Base-by-base conservation (phyloP, 2,888 invertebrate genomes). In the Tetanocera ferruginea region DNA sequence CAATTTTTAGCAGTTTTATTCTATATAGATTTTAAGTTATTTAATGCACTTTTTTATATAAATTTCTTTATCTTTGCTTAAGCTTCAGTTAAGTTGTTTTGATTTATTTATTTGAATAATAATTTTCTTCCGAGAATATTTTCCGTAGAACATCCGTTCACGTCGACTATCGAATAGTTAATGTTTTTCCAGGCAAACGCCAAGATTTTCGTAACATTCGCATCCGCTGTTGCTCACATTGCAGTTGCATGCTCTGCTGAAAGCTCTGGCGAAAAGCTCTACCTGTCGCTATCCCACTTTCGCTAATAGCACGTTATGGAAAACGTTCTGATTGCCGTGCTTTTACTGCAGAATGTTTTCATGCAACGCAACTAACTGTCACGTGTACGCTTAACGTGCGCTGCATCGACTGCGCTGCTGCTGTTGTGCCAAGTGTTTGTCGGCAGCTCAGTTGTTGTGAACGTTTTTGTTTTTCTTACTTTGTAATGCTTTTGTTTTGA, bases 301-400 rank as follows among this genome's bases (percentile, higher is more conserved):
- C 74, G 57, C 81, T 62, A 62, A 75, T 70, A 51, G 51, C 83
- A 83, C 83, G 83, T 82, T 83, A 82, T 78, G 80, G 78, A 79
- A 83, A 83, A 83, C 83, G 83, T 83, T 83, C 80, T 79, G 64
- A 69, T 43, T 71, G 64, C 19, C 34, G 64, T 31, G 71, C 23
- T 52, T 28, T 19, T 49, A 62, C 70, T 14, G 43, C 57, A 72
- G 28, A 37, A 57, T 51, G 57, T 76, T 80, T 74, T 62, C 76
- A 49, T 71, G 71, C 23, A 37, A 70, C 76, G 72, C 64, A 23
- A 31, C 80, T 17, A 14, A 23, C 11, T 23, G 19, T 87, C 87
- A 87, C 87, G 88, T 87, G 88, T 86, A 77, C 23, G 64, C 62
- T 19, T 83, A 86, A 88, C 87, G 87, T 87, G 87, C 85, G 73